A percentile compares a stretch with the other conserved stretches of the same genome.
phyloP scores from a whole-genome alignment of 2,888 invertebrate species.

The Apodemia duryi region DNA sequence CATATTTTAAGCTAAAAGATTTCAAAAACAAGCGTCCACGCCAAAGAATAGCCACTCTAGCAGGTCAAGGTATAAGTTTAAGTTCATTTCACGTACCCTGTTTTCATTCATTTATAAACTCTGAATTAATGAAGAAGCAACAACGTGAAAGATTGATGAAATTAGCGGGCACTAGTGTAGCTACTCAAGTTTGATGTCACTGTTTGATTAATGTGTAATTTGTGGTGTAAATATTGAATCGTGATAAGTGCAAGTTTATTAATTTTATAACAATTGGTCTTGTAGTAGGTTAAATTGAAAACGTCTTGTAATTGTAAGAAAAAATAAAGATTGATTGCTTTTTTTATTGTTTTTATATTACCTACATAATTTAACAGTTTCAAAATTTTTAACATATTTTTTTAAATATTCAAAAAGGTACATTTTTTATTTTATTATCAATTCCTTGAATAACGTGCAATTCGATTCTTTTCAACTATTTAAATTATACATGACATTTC shows the following conservation, averaged over 20 bases:
- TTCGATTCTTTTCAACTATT: not conserved
- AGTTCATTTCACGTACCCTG: constrained; percentile 68
- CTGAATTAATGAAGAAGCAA: constrained; percentile 51
- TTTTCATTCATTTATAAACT: constrained; percentile 58
- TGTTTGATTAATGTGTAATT: constrained; percentile 40
- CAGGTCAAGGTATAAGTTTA: constrained; percentile 54
- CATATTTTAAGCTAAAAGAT: constrained; percentile 50
- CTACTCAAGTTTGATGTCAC: constrained; percentile 26
- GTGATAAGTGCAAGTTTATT: constrained; percentile 29
- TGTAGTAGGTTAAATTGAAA: constrained; percentile 60
- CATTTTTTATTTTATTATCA: not conserved
- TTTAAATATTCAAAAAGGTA: no score
- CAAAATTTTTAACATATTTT: no score
- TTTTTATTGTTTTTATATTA: not conserved
- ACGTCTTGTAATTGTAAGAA: constrained; percentile 50
- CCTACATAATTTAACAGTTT: not conserved
- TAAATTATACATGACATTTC: constrained; percentile 16
- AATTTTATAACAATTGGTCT: constrained; percentile 41
- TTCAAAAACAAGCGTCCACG: constrained; percentile 46
- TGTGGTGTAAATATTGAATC: constrained; percentile 40
- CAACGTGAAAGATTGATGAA: constrained; percentile 39
- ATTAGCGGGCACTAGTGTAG: constrained; percentile 27
- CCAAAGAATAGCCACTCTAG: constrained; percentile 44
- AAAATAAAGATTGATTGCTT: constrained; percentile 28
- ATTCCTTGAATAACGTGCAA: not conserved